phyloP scores from a whole-genome alignment of 2,113 vertebrate species.

The Corythaeola cristata region DNA sequence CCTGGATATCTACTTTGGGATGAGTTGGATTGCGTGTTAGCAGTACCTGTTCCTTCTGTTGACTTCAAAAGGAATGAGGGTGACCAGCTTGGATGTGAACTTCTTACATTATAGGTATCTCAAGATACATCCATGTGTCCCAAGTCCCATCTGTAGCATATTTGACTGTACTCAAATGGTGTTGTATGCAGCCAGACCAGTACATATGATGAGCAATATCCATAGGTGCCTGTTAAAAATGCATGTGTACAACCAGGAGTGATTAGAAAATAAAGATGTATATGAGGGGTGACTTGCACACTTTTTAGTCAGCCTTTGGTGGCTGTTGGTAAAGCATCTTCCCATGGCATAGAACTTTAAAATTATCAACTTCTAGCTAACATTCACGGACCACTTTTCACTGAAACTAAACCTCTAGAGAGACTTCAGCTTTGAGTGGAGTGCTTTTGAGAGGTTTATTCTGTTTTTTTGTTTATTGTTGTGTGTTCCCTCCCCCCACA shows the following conservation, averaged over 20 bases:
- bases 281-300: accelerated
- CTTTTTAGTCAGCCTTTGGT: neutral
- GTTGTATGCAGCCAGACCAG: neutral
- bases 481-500: too few relatives aligned
- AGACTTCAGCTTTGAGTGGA: neutral
- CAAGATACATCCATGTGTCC: neutral
- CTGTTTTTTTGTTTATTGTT: neutral
- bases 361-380: neutral
- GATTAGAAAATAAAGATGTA: neutral
- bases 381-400: neutral
- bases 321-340: neutral
- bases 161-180: neutral
- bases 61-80: neutral
- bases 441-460: neutral
- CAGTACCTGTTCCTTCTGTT: neutral
- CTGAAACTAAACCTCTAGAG: neutral
- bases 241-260: neutral
- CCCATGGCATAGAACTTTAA: neutral
- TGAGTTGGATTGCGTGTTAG: neutral
- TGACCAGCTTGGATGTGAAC: accelerated
- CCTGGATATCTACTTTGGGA: neutral
- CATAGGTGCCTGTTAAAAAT: neutral
- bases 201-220: neutral
- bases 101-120: neutral
- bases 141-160: neutral